Conservation (phyloP, 2,888 invertebrate species). For the Polydrusus pterygomalis region DNA sequence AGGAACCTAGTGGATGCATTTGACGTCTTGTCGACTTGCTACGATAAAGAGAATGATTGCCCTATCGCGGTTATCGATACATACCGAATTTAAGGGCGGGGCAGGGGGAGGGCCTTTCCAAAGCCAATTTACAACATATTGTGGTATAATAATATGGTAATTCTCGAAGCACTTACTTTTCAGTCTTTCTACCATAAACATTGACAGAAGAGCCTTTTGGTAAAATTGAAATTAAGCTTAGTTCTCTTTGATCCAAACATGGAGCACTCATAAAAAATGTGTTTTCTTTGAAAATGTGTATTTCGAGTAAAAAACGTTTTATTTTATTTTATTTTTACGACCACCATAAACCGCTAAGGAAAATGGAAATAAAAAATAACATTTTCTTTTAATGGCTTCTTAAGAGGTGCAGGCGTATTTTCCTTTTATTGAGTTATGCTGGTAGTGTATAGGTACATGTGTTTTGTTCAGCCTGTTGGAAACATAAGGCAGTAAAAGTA, state of each 20-base stretch:
- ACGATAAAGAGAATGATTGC: too few relatives aligned
- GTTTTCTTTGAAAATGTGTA: slow-evolving; percentile 9
- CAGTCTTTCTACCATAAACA: neutral
- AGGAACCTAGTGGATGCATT: too few relatives aligned
- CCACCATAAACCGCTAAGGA: slow-evolving; percentile 5
- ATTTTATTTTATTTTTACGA: slow-evolving; percentile 24
- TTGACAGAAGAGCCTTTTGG: neutral
- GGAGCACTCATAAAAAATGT: neutral
- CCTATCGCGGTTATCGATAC: too few relatives aligned
- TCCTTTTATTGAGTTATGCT: slow-evolving; percentile 5
- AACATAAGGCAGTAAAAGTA: neutral
- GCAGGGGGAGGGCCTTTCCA: too few relatives aligned
- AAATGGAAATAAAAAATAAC: slow-evolving; percentile 24
- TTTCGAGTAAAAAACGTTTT: slow-evolving; percentile 12
- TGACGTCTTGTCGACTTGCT: too few relatives aligned
- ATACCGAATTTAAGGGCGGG: too few relatives aligned
- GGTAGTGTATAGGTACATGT: neutral
- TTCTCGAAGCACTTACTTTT: too few relatives aligned
- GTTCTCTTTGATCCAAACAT: slow-evolving; percentile 8
- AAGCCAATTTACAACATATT: too few relatives aligned
- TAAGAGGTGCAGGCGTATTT: slow-evolving; percentile 14
- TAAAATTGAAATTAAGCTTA: slow-evolving; percentile 5
- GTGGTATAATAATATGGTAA: too few relatives aligned
- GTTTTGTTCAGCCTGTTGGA: neutral
- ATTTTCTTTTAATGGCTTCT: slow-evolving; percentile 27